A percentile compares a stretch with the other conserved stretches of the same genome.
These are phyloP conservation scores for Morone chrysops DNA, from an alignment of 2,113 vertebrate species.

Conservation along the genomic window DNA sequence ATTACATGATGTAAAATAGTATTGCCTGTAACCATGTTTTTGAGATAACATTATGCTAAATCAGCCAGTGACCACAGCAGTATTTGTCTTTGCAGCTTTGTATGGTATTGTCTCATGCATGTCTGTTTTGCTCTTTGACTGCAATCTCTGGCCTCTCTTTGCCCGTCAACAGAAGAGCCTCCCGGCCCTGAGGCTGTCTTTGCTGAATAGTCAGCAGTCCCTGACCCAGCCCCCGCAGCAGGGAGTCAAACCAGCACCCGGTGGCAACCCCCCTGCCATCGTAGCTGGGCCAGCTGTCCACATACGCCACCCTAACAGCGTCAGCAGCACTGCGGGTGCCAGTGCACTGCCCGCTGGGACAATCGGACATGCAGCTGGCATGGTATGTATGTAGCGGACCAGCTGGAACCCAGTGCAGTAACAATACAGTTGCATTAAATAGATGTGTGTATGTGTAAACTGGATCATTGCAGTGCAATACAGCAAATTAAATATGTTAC, in stretches of 20 bases:
- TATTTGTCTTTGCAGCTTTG: slow-evolving; percentile 36
- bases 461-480: not conserved
- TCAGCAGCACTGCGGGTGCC: slow-evolving; percentile 77
- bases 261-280: slow-evolving; percentile 80
- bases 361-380: slow-evolving; percentile 81
- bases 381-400: slow-evolving; percentile 81
- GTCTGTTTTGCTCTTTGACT: slow-evolving; percentile 51
- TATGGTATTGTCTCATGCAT: slow-evolving; percentile 25
- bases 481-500: not conserved
- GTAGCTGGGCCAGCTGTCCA: slow-evolving; percentile 83
- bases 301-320: slow-evolving; percentile 87
- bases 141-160: slow-evolving; percentile 55
- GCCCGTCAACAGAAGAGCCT: slow-evolving; percentile 88
- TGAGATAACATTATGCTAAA: slow-evolving; percentile 2
- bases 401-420: not conserved
- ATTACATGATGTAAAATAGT: not conserved
- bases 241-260: slow-evolving; percentile 80
- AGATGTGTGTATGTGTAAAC: not conserved
- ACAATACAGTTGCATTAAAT: slow-evolving; percentile 14
- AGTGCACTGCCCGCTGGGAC: slow-evolving; percentile 67
- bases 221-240: slow-evolving; percentile 84
- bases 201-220: slow-evolving; percentile 89
- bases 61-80: slow-evolving; percentile 5
- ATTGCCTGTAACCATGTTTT: not conserved
- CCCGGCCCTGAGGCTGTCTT: slow-evolving; percentile 89